Percentiles rank a stretch among this genome's conserved stretches.
These are phyloP conservation scores for Cyphomyrmex costatus DNA, from an alignment of 1,140 invertebrate genomes.

Conservation along the genomic window DNA sequence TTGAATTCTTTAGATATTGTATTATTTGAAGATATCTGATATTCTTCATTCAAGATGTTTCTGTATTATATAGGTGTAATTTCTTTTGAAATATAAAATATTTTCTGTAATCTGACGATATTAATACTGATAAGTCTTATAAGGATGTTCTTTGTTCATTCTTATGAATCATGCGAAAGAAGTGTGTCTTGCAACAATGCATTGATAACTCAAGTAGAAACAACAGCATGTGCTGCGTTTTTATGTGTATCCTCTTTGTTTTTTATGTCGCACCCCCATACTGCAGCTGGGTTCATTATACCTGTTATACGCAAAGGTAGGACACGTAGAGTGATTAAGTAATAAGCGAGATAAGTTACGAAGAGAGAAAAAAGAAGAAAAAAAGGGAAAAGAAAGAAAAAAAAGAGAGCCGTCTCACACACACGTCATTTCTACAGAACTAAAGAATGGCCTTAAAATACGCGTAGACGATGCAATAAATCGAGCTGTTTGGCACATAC, in stretches of 20 bases:
- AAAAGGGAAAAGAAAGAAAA: conserved; percentile 16
- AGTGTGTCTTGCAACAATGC: conserved; percentile 36
- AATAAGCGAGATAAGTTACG: conserved; percentile 46
- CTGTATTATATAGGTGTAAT: not conserved
- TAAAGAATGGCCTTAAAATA: conserved; percentile 63
- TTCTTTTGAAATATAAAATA: not conserved
- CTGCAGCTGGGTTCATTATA: conserved; percentile 86
- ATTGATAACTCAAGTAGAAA: conserved; percentile 40
- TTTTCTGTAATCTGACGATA: not conserved
- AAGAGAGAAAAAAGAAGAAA: not conserved
- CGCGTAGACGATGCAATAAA: conserved; percentile 38
- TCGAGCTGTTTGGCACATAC: conserved; percentile 28
- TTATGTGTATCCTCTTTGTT: conserved; percentile 82
- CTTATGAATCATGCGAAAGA: conserved; percentile 26
- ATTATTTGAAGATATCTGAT: not conserved
- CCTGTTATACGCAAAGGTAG: conserved; percentile 86
- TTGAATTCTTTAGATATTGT: not conserved
- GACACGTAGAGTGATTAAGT: conserved; percentile 76
- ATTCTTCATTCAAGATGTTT: not conserved
- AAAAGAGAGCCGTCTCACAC: not conserved
- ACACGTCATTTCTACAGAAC: not conserved
- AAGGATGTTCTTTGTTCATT: not conserved
- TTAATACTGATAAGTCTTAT: not conserved
- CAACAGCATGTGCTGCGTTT: conserved; percentile 65
- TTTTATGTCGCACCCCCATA: conserved; percentile 80